Evolutionary conservation across 1,140 invertebrate species (phyloP).

Genomic region (Macrobrachium nipponense): DNA sequence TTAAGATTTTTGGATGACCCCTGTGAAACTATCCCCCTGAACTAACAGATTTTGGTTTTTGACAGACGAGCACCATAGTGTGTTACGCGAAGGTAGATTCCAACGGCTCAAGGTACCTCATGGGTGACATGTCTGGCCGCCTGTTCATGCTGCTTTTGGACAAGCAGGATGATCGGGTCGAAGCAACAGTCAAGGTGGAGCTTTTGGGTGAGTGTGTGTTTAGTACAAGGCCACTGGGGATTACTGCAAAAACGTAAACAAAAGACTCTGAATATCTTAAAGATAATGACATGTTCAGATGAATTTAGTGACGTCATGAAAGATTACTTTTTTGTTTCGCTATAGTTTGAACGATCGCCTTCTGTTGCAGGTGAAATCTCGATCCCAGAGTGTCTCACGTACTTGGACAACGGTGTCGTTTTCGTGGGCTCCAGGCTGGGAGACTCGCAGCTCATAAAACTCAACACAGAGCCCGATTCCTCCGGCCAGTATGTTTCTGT

Average conservation of each 20-base stretch:
- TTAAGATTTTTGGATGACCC: no score
- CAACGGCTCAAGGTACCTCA: constrained; percentile 88
- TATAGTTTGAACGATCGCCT: no score
- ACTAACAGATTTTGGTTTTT: constrained; percentile 66
- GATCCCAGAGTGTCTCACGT: constrained; percentile 98
- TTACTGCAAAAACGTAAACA: no score
- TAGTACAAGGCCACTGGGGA: no score
- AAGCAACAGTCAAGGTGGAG: constrained; percentile 94
- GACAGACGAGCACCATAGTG: constrained; percentile 90
- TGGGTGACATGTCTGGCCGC: constrained; percentile 95
- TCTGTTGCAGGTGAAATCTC: constrained; percentile 82
- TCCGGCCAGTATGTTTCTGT: constrained; percentile 90
- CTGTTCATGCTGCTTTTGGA: constrained; percentile 97
- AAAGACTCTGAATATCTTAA: no score
- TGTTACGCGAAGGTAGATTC: constrained; percentile 95
- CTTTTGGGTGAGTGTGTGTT: constrained; percentile 82
- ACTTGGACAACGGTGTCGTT: constrained; percentile 97
- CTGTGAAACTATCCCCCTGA: no score
- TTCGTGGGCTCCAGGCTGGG: constrained; percentile 97
- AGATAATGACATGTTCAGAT: no score
- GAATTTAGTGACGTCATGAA: no score
- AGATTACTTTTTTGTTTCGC: no score
- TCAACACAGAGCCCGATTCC: constrained; percentile 88
- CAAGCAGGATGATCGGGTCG: constrained; percentile 81
- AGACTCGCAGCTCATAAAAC: constrained; percentile 94